Evolutionary conservation across 1,140 invertebrate genomes (phyloP).

Genomic region (Microplitis demolitor): DNA sequence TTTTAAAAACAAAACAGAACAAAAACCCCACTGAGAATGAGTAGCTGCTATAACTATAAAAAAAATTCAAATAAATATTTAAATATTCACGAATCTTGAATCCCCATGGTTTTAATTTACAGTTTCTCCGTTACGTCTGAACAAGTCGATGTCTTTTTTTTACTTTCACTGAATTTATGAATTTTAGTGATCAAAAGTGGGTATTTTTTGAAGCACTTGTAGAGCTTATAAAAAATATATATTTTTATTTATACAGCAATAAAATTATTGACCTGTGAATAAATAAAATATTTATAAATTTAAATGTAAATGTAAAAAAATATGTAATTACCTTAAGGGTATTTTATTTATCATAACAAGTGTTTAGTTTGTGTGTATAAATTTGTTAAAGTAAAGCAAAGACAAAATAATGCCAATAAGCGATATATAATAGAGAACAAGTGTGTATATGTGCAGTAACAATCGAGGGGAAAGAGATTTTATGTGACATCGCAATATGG

Average conservation of each 20-base stretch:
- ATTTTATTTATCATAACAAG: neutral
- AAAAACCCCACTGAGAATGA: constrained; percentile 38
- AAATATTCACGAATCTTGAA: neutral
- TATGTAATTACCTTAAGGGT: neutral
- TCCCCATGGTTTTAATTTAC: neutral
- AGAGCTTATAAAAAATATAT: neutral
- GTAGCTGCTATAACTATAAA: constrained; percentile 28
- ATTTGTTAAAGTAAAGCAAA: no score
- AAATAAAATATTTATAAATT: neutral
- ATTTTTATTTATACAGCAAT: neutral
- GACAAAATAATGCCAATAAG: no score
- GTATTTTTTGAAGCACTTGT: constrained; percentile 2
- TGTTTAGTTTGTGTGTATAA: no score
- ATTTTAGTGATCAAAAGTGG: neutral
- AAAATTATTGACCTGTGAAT: neutral
- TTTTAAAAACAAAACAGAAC: constrained; percentile 15
- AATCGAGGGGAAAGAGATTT: no score
- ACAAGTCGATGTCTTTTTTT: constrained; percentile 16
- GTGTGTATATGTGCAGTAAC: constrained; percentile 1
- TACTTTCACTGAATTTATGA: neutral
- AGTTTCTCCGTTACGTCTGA: neutral
- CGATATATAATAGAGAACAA: no score
- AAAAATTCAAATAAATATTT: constrained; percentile 37
- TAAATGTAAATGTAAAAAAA: neutral
- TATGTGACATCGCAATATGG: neutral